Evolutionary conservation across 2,113 vertebrate genomes (phyloP).

Genomic region (Gila orcuttii): DNA sequence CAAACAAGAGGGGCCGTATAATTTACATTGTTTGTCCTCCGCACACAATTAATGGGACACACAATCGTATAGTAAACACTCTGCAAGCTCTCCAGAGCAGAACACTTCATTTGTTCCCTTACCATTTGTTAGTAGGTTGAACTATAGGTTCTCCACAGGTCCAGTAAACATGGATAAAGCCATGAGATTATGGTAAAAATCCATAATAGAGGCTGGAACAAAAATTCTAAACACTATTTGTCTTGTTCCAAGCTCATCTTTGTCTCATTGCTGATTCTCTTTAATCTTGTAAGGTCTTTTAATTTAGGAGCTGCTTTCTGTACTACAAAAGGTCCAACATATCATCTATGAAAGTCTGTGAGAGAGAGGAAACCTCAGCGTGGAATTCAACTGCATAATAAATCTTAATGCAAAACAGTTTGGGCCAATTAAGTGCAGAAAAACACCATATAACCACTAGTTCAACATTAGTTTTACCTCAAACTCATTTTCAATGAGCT

Average conservation of each 20-base stretch:
- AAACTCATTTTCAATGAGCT: conserved; percentile 41
- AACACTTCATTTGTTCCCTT: neutral
- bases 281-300: neutral
- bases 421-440: conserved; percentile 40
- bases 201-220: neutral
- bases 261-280: neutral
- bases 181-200: neutral
- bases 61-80: conserved; percentile 26
- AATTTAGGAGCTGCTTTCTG: neutral
- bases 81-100: conserved; percentile 8
- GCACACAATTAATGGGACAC: conserved; percentile 29
- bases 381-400: conserved; percentile 38
- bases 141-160: neutral
- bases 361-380: conserved; percentile 31
- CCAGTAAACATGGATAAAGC: neutral
- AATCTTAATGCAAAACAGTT: conserved; percentile 42
- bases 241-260: neutral
- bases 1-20: neutral
- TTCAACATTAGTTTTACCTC: conserved; percentile 39
- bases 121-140: neutral
- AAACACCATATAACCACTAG: conserved; percentile 42
- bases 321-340: neutral
- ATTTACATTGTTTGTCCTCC: neutral
- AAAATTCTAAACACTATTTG: neutral
- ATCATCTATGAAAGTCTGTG: neutral